Conservation (phyloP, 2,797 vertebrate species). For the Danio aesculapii region DNA sequence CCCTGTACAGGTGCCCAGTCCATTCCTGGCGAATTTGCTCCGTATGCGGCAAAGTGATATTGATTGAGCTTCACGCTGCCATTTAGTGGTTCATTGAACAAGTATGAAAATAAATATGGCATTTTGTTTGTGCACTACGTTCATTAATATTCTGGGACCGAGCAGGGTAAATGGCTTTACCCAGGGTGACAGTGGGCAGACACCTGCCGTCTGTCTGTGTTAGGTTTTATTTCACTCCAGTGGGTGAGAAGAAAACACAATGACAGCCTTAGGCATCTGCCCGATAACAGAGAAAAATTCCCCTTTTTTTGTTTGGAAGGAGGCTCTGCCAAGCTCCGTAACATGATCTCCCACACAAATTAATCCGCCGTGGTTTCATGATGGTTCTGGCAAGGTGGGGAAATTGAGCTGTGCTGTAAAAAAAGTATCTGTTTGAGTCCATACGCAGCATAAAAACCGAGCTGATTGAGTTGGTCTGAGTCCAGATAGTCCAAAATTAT, state of each 20-base stretch:
- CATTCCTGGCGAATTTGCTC: slow-evolving; percentile 29
- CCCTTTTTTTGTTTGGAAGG: slow-evolving; percentile 66
- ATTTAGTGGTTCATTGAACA: slow-evolving; percentile 73
- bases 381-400: slow-evolving; percentile 58
- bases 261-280: slow-evolving; percentile 49
- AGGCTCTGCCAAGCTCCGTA: slow-evolving; percentile 66
- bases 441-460: slow-evolving; percentile 35
- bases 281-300: slow-evolving; percentile 29
- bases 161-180: slow-evolving; percentile 63
- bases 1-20: slow-evolving; percentile 71
- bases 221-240: slow-evolving; percentile 54
- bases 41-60: slow-evolving; percentile 76
- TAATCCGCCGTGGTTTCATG: slow-evolving; percentile 64
- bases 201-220: slow-evolving; percentile 68
- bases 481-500: slow-evolving; percentile 53
- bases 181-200: slow-evolving; percentile 67
- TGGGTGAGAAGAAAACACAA: slow-evolving; percentile 37
- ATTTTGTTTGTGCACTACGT: slow-evolving; percentile 70
- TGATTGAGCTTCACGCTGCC: slow-evolving; percentile 71
- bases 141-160: slow-evolving; percentile 76
- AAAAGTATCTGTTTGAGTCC: slow-evolving; percentile 61
- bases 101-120: slow-evolving; percentile 79
- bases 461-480: slow-evolving; percentile 62
- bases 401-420: slow-evolving; percentile 65
- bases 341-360: slow-evolving; percentile 71